phyloP scores from a whole-genome alignment of 2,888 invertebrate genomes.

The Lithophane socia region DNA sequence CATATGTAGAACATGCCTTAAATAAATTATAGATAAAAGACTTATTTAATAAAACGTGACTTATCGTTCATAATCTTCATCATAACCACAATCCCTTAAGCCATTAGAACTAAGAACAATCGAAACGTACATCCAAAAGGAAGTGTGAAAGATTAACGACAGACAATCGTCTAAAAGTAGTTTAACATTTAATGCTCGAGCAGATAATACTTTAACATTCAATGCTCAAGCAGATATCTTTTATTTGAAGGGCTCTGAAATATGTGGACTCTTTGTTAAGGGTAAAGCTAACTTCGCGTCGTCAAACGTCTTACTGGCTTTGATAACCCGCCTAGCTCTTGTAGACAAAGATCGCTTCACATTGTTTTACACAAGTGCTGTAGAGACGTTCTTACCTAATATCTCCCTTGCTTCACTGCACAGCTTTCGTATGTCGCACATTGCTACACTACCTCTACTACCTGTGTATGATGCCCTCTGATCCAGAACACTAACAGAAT shows the following conservation, averaged over 20 bases:
- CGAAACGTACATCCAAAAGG: slow-evolving; percentile 16
- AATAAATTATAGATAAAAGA: not conserved
- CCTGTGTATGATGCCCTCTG: not conserved
- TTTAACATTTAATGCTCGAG: slow-evolving; percentile 5
- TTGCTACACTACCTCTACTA: too few relatives aligned
- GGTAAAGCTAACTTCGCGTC: not conserved
- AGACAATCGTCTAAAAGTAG: slow-evolving; percentile 11
- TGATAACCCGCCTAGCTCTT: not conserved
- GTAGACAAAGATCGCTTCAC: not conserved
- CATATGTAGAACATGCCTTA: not conserved
- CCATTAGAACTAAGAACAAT: not conserved
- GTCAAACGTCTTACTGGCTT: not conserved
- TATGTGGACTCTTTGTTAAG: not conserved
- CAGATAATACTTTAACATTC: not conserved
- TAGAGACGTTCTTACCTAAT: not conserved
- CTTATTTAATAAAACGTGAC: not conserved
- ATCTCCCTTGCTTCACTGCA: not conserved
- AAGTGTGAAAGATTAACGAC: slow-evolving; percentile 44
- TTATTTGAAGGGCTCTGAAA: slow-evolving; percentile 16
- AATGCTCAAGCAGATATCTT: not conserved
- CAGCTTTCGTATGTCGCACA: not conserved
- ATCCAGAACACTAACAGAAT: not conserved
- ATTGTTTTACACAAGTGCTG: not conserved
- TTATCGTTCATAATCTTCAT: not conserved
- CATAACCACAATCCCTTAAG: not conserved